Conservation (phyloP, 2,797 vertebrate genomes). For the Propithecus deckenii region DNA sequence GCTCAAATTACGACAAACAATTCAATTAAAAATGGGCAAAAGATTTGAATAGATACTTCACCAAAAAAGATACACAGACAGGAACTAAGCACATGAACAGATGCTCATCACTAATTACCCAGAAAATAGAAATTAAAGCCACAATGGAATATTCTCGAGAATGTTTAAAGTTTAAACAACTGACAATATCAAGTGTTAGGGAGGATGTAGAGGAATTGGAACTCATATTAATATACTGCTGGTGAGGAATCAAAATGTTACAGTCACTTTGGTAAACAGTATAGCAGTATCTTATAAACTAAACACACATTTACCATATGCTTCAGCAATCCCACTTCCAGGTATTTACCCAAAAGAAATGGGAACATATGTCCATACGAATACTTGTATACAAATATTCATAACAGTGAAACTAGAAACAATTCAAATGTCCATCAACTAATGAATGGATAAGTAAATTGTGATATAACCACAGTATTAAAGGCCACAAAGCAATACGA, state of each 20-base stretch:
- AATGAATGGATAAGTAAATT: not conserved
- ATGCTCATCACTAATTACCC: not conserved
- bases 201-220: not conserved
- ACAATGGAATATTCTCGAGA: constrained; percentile 15
- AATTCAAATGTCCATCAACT: constrained; percentile 30
- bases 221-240: not conserved
- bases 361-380: not conserved
- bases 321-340: not conserved
- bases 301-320: not conserved
- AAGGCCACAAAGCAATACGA: not conserved
- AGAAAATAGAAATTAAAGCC: constrained; percentile 1
- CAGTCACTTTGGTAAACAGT: not conserved
- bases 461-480: not conserved
- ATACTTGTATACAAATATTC: constrained; percentile 4
- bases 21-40: not conserved
- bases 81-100: constrained; percentile 16
- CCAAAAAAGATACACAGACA: not conserved
- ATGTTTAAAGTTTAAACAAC: not conserved
- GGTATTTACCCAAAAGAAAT: not conserved
- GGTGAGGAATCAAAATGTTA: constrained; percentile 37
- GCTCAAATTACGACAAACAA: constrained; percentile 15
- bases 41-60: constrained; percentile 35
- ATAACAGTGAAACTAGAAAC: not conserved
- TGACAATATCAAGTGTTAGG: not conserved
- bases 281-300: not conserved